These are phyloP conservation scores for Xiphorhynchus erythropygius DNA, from an alignment of 2,797 vertebrate genomes.

Conservation along the genomic window DNA sequence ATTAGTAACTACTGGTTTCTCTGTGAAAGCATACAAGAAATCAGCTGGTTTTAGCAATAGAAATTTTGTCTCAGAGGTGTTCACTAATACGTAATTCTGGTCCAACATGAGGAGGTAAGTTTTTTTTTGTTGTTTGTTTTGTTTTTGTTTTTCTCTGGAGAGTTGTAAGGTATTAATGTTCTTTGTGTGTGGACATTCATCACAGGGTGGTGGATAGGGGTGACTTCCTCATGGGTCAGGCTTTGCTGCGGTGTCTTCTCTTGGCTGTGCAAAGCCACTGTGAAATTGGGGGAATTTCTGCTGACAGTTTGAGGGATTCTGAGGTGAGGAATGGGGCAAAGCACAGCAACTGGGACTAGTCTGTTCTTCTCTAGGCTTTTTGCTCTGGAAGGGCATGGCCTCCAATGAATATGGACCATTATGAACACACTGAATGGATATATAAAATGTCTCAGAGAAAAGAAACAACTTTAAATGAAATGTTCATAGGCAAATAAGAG, in stretches of 20 bases:
- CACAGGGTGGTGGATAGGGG: fast-evolving
- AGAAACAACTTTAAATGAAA: background rate
- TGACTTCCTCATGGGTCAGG: background rate
- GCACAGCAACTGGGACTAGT: background rate
- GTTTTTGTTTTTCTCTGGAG: background rate
- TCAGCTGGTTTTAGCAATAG: background rate
- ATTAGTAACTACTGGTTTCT: background rate
- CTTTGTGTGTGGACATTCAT: background rate
- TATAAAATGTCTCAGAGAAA: background rate
- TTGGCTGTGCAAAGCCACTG: background rate
- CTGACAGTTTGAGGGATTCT: background rate
- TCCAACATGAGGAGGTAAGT: background rate
- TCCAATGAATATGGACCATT: background rate
- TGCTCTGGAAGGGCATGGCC: background rate
- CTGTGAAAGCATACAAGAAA: background rate
- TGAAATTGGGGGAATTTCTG: background rate
- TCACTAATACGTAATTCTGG: background rate
- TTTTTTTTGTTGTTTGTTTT: background rate
- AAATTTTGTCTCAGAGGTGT: background rate
- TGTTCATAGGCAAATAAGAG: background rate
- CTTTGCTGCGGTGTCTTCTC: background rate
- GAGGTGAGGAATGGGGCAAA: background rate
- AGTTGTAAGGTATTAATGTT: background rate
- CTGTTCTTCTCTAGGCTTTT: background rate
- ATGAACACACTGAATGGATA: background rate